Base-by-base conservation (phyloP, 1,140 invertebrate genomes). In the Bombyx mori region DNA sequence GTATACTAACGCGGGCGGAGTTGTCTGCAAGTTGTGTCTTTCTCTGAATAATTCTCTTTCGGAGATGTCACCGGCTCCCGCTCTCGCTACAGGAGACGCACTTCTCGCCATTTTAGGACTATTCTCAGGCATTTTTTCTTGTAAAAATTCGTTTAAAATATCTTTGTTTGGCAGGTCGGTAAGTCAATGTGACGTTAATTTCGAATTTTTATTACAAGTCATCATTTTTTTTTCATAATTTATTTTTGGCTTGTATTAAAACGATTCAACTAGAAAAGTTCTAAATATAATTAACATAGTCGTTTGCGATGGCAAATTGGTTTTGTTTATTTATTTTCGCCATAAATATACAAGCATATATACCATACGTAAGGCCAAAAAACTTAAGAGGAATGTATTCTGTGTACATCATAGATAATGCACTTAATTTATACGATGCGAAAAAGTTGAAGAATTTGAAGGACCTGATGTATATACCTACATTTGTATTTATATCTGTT, bases 11-110 rank as follows among this genome's bases (percentile, higher is more conserved):
- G 64, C 62, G 18, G 73, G 73, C 0, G 80, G 77, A 4, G 79
- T 79, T 42, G 68, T 61, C 60, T 73, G 69, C 52, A 82, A 49
- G 50, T 66, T 75, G 46, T 62, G 44, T 6, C 77, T 61, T 47
- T 79, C 79, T 51, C 78, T 58, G 26, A 68, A 72, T 46, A 78
- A 60, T 54, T 78, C 79, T 42, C 72, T 61, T 60, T 82, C 77
- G 0, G 82, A 77, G 54, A 82, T 79, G 62, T 83, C 82, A 0
- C 82, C 82, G 6, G 75, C 80, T 10, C 82, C 82, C 3, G 71
- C 67, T 35, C 75, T 61, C 35, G 72, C 72, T n/a, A 72, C 69
- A n/a, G 82, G 77, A 7, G 79, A 77, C 18, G 61, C 68, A 49
- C 72, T 75, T 47, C 74, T 68, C 51, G 75, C 64, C 53, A 79